These are phyloP conservation scores for Drosophila tristis DNA, from an alignment of 1,140 invertebrate species.

Conservation along the genomic window DNA sequence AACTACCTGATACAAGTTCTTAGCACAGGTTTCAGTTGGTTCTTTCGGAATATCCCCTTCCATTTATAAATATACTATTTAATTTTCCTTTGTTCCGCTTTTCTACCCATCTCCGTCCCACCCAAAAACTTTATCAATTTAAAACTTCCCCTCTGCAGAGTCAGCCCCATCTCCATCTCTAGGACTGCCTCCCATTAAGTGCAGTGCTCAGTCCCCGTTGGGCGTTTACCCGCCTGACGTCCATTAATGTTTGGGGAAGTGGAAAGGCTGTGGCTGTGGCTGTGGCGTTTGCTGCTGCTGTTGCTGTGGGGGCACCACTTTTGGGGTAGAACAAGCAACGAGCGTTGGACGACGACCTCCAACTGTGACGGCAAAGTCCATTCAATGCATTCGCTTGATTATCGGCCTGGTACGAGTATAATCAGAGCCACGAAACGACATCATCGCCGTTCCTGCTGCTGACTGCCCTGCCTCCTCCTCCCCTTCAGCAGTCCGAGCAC, in stretches of 20 bases:
- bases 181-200: conserved; percentile 16
- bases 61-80: not conserved
- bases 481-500: not conserved
- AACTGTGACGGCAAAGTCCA: conserved; percentile 45
- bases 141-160: conserved; percentile 26
- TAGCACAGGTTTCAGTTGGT: not conserved
- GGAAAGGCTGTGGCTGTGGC: too few relatives aligned
- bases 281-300: too few relatives aligned
- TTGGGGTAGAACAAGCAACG: conserved; percentile 24
- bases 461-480: conserved; percentile 7
- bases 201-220: conserved; percentile 33
- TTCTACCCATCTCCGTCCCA: not conserved
- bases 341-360: conserved; percentile 25
- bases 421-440: conserved; percentile 54
- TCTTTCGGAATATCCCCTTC: not conserved
- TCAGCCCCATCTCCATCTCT: conserved; percentile 31
- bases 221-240: conserved; percentile 51
- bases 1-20: too few relatives aligned
- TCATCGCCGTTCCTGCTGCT: conserved; percentile 14
- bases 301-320: conserved; percentile 1
- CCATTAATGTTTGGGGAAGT: conserved; percentile 62
- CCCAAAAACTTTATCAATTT: conserved; percentile 30
- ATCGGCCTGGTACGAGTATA: conserved; percentile 32
- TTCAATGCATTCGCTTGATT: conserved; percentile 68
- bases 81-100: conserved; percentile 1